A percentile compares a stretch with the other conserved stretches of the same genome.
These are phyloP conservation scores for Coreius guichenoti DNA, from an alignment of 2,797 vertebrate genomes.

Conservation along the genomic window DNA sequence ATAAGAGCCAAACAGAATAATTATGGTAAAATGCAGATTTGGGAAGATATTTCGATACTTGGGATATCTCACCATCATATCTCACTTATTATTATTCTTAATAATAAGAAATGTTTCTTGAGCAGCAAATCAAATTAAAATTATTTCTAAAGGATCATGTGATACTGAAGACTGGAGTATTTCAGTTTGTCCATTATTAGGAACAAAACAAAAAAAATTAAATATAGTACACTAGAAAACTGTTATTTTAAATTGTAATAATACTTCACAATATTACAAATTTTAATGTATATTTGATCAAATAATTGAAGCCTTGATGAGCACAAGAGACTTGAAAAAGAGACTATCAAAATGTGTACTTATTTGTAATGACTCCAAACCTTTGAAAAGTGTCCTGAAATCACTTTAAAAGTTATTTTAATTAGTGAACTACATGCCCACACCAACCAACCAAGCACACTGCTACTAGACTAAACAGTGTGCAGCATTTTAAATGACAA, in stretches of 20 bases:
- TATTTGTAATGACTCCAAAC: background rate
- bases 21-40: background rate
- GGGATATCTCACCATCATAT: too few relatives aligned
- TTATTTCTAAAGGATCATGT: background rate
- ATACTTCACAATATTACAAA: background rate
- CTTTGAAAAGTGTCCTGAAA: background rate
- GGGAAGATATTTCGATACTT: background rate
- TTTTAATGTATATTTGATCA: background rate
- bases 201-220: too few relatives aligned
- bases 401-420: background rate
- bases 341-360: background rate
- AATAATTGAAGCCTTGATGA: background rate
- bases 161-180: background rate
- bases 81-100: too few relatives aligned
- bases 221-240: background rate
- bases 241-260: background rate
- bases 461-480: conserved; percentile 12
- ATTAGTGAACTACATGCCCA: background rate
- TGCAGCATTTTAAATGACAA: background rate
- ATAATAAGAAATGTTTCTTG: background rate
- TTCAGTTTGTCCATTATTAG: background rate
- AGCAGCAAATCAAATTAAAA: background rate
- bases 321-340: background rate
- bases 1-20: conserved; percentile 35
- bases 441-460: background rate